Evolutionary conservation across 2,888 invertebrate genomes (phyloP).

Genomic region (Caenorhabditis panamensis): DNA sequence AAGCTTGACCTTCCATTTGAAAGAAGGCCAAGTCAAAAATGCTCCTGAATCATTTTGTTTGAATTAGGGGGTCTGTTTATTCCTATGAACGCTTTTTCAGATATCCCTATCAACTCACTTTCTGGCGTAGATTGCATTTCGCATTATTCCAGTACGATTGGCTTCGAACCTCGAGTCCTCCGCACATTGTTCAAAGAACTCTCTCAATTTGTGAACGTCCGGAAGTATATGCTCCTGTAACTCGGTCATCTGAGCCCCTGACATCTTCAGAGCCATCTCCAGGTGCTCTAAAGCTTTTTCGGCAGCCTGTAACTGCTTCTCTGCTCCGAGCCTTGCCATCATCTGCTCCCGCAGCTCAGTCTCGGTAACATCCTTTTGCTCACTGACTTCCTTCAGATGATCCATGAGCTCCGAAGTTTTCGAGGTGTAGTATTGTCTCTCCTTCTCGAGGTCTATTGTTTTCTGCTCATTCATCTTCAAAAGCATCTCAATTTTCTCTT

Average conservation of each 20-base stretch:
- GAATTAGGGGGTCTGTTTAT: not conserved
- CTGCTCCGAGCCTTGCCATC: conserved; percentile 82
- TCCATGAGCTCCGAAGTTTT: conserved; percentile 82
- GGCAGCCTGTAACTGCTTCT: conserved; percentile 78
- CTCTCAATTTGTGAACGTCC: conserved; percentile 83
- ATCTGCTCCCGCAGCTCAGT: conserved; percentile 82
- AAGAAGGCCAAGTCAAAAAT: conserved; percentile 52
- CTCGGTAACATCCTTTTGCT: conserved; percentile 83
- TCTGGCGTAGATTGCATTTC: conserved; percentile 70
- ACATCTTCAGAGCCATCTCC: conserved; percentile 82
- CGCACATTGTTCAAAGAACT: conserved; percentile 83
- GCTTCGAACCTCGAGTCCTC: conserved; percentile 82
- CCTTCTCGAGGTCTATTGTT: conserved; percentile 82
- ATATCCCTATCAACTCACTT: conserved; percentile 54
- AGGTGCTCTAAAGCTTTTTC: conserved; percentile 82
- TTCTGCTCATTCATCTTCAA: conserved; percentile 81
- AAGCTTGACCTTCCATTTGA: conserved; percentile 15
- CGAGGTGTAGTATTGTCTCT: conserved; percentile 82
- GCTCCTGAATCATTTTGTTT: conserved; percentile 23
- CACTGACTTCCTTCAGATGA: conserved; percentile 82
- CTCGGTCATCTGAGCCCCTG: conserved; percentile 79
- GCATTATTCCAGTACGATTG: conserved; percentile 77
- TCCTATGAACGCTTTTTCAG: conserved; percentile 2
- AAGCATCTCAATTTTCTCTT: conserved; percentile 82
- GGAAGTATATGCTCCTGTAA: conserved; percentile 83